These are phyloP conservation scores for Oryctes rhinoceros DNA, from an alignment of 1,140 invertebrate genomes.

Conservation along the genomic window DNA sequence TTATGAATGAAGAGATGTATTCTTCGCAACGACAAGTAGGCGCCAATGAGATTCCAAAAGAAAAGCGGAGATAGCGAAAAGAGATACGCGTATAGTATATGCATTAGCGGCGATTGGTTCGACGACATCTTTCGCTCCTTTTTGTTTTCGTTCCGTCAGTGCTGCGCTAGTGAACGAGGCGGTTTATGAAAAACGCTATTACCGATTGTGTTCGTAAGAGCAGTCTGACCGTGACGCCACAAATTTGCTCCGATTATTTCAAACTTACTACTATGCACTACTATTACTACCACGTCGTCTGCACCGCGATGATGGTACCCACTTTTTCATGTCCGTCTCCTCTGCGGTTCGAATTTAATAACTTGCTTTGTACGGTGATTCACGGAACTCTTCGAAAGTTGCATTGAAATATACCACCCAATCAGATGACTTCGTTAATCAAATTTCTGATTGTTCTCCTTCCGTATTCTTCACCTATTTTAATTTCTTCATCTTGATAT, in stretches of 20 bases:
- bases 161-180: neutral
- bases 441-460: no score
- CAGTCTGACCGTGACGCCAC: conserved; percentile 8
- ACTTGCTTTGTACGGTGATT: neutral
- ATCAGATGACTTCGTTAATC: no score
- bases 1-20: conserved; percentile 33
- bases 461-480: no score
- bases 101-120: neutral
- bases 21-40: conserved; percentile 30
- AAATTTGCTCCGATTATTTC: conserved; percentile 24
- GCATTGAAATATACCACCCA: no score
- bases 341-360: neutral
- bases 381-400: no score
- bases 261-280: neutral
- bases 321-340: neutral
- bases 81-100: conserved; percentile 9
- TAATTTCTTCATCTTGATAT: no score
- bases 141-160: neutral
- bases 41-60: conserved; percentile 24
- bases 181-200: conserved; percentile 29
- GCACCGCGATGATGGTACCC: neutral
- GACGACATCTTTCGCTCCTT: neutral
- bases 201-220: conserved; percentile 27
- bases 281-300: neutral
- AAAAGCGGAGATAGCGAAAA: conserved; percentile 19